A percentile compares a stretch with the other conserved stretches of the same genome.
Evolutionary conservation across 1,140 invertebrate species (phyloP).

Genomic region (Cotesia vestalis): DNA sequence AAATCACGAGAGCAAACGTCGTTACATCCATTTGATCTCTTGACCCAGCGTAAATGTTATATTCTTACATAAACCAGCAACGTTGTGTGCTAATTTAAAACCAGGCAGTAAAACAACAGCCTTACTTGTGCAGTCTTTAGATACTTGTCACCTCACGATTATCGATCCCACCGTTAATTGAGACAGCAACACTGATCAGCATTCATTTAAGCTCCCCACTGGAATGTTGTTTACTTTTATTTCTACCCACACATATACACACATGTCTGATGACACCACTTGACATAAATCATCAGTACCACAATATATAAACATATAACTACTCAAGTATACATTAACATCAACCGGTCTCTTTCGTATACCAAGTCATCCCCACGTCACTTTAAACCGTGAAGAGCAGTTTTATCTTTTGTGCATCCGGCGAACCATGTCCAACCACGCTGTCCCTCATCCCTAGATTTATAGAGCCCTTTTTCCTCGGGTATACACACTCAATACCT

Average conservation of each 20-base stretch:
- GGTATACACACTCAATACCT: slow-evolving; percentile 18
- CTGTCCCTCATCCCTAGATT: slow-evolving; percentile 33
- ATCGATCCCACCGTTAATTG: slow-evolving; percentile 50
- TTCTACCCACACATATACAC: slow-evolving; percentile 41
- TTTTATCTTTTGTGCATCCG: slow-evolving; percentile 1
- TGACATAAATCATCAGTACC: too few relatives aligned
- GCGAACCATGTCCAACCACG: background rate
- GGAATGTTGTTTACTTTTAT: slow-evolving; percentile 42
- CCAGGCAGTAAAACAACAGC: background rate
- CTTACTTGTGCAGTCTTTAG: background rate
- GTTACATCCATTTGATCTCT: too few relatives aligned
- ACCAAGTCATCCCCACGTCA: too few relatives aligned
- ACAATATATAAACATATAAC: too few relatives aligned
- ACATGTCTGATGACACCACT: background rate
- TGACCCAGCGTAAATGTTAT: too few relatives aligned
- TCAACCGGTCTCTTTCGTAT: too few relatives aligned
- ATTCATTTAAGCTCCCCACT: slow-evolving; percentile 10
- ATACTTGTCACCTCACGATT: slow-evolving; percentile 42
- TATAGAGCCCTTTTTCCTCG: too few relatives aligned
- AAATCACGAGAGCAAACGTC: background rate
- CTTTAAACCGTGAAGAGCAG: too few relatives aligned
- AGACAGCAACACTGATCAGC: slow-evolving; percentile 45
- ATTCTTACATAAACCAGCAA: background rate
- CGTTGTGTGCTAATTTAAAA: background rate
- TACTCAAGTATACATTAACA: too few relatives aligned